These are phyloP conservation scores for Lepus townsendii DNA, from an alignment of 2,797 vertebrate genomes.

Conservation along the genomic window DNA sequence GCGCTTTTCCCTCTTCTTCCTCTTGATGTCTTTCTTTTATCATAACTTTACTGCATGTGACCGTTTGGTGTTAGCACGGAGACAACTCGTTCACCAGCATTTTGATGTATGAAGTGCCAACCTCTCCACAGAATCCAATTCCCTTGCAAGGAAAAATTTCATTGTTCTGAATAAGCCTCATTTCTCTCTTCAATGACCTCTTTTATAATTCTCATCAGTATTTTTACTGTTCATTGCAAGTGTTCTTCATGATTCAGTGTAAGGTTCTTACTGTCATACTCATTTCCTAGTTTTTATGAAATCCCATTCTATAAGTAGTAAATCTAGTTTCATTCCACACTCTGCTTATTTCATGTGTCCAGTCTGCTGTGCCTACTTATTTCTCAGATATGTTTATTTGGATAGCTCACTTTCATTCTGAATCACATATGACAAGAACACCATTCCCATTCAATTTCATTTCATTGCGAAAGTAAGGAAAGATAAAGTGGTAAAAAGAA, in stretches of 20 bases:
- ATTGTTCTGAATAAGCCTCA: background rate
- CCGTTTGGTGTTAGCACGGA: background rate
- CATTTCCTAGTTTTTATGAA: slow-evolving; percentile 20
- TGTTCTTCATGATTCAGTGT: slow-evolving; percentile 1
- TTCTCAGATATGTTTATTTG: slow-evolving; percentile 34
- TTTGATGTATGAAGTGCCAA: background rate
- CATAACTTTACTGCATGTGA: background rate
- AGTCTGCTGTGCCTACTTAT: background rate
- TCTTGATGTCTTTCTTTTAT: background rate
- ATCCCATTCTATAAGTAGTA: background rate
- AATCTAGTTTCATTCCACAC: background rate
- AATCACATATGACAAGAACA: slow-evolving; percentile 10
- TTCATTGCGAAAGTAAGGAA: background rate
- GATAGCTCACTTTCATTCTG: slow-evolving; percentile 20
- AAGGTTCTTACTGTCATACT: background rate
- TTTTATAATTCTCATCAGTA: slow-evolving; percentile 11
- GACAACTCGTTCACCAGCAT: background rate
- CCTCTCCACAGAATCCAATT: background rate
- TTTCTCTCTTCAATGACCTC: slow-evolving; percentile 14
- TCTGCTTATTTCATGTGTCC: background rate
- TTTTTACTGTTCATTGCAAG: background rate
- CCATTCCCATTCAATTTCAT: slow-evolving; percentile 30
- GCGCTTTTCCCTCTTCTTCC: background rate
- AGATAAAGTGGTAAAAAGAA: background rate
- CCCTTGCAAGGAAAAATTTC: background rate